These are phyloP conservation scores for Sandelia bainsii DNA, from an alignment of 2,797 vertebrate species.

Conservation along the genomic window DNA sequence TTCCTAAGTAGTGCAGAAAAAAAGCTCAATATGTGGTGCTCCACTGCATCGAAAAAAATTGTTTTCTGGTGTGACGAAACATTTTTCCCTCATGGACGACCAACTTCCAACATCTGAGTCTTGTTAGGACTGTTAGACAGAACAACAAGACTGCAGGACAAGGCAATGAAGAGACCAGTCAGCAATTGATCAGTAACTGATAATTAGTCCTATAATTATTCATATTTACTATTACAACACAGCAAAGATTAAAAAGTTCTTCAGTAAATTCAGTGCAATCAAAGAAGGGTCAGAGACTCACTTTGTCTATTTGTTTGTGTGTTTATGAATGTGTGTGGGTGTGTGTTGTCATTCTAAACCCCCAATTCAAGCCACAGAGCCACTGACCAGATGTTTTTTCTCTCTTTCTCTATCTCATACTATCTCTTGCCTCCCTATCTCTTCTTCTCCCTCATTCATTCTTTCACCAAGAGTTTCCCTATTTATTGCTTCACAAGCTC, in stretches of 20 bases:
- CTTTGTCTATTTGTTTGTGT: constrained; percentile 24
- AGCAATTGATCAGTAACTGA: constrained; percentile 61
- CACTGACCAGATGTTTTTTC: constrained; percentile 67
- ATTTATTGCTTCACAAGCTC: constrained; percentile 28
- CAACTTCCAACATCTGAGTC: constrained; percentile 78
- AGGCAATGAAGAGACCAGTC: constrained; percentile 57
- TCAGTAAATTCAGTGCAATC: constrained; percentile 8
- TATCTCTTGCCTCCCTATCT: constrained; percentile 26
- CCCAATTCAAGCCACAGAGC: constrained; percentile 60
- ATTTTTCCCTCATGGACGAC: constrained; percentile 60
- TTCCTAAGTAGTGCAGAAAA: constrained; percentile 42
- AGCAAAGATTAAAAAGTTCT: constrained; percentile 15
- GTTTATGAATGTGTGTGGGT: constrained; percentile 24
- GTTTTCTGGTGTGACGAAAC: constrained; percentile 81
- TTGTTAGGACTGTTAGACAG: constrained; percentile 68
- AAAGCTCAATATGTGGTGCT: constrained; percentile 56
- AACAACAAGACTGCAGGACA: constrained; percentile 64
- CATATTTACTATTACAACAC: constrained; percentile 16
- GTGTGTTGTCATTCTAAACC: constrained; percentile 63
- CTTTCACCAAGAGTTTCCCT: constrained; percentile 24
- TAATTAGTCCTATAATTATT: constrained; percentile 50
- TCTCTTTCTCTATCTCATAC: constrained; percentile 34
- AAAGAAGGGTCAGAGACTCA: constrained; percentile 3
- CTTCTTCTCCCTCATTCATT: constrained; percentile 38
- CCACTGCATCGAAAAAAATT: constrained; percentile 73